These are phyloP conservation scores for Elephas maximus DNA, from an alignment of 2,113 vertebrate genomes.

Conservation along the genomic window DNA sequence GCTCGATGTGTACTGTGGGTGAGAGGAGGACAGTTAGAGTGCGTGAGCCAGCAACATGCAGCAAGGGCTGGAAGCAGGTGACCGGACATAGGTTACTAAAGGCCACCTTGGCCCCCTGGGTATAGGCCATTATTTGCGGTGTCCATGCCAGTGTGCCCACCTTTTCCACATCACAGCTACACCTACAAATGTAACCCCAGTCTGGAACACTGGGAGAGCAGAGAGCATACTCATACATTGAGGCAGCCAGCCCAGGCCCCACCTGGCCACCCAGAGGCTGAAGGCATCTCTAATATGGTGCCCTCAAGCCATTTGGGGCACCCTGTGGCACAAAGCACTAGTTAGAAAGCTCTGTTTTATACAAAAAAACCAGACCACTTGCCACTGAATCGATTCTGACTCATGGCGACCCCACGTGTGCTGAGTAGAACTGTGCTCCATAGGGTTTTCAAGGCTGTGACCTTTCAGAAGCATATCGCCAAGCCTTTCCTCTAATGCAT, in stretches of 20 bases:
- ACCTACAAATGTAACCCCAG: rapidly evolving
- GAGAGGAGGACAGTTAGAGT: not conserved
- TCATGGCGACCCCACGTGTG: not conserved
- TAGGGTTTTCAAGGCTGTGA: not conserved
- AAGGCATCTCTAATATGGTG: not conserved
- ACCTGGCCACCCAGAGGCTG: not conserved
- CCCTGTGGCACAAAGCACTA: not conserved
- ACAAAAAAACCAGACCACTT: not conserved
- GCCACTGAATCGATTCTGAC: not conserved
- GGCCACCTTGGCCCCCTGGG: rapidly evolving
- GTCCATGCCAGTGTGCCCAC: rapidly evolving
- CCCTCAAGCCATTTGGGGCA: not conserved
- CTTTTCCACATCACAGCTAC: rapidly evolving
- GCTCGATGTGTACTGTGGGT: slow-evolving; percentile 96
- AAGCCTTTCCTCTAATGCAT: not conserved
- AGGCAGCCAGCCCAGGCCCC: not conserved
- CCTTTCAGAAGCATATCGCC: not conserved
- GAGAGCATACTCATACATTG: not conserved
- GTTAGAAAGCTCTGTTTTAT: not conserved
- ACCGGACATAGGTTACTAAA: not conserved
- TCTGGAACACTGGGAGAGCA: not conserved
- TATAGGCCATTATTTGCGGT: rapidly evolving
- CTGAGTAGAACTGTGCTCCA: not conserved
- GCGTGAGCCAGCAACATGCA: rapidly evolving
- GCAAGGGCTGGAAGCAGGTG: rapidly evolving